A percentile compares a stretch with the other conserved stretches of the same genome.
Conservation (phyloP, 2,113 vertebrate genomes). For the Prietella phreatophila region DNA sequence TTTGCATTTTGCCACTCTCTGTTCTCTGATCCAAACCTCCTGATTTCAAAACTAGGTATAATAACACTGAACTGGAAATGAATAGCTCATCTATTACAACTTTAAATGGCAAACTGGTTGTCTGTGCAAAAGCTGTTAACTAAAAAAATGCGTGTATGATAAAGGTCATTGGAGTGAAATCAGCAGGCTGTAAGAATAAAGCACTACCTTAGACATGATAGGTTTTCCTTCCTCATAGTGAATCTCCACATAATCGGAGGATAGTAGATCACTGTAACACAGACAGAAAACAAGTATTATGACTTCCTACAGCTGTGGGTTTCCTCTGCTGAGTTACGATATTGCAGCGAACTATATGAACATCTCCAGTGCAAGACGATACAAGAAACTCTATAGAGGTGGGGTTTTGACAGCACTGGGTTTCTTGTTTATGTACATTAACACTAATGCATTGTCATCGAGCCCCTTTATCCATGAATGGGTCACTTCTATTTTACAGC, state of each 20-base stretch:
- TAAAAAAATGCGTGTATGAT: background rate
- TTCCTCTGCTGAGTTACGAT: slow-evolving; percentile 44
- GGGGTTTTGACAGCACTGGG: background rate
- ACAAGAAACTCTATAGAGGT: background rate
- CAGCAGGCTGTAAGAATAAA: background rate
- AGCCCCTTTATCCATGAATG: background rate
- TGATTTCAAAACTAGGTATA: background rate
- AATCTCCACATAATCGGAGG: slow-evolving; percentile 95
- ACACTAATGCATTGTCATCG: background rate
- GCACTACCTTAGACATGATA: slow-evolving; percentile 86
- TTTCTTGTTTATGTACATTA: background rate
- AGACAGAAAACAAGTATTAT: slow-evolving; percentile 52
- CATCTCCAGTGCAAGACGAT: background rate
- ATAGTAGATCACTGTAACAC: slow-evolving; percentile 84
- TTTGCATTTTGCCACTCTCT: background rate
- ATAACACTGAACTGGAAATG: background rate
- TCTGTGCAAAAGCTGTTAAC: too few relatives aligned
- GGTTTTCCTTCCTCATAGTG: slow-evolving; percentile 87
- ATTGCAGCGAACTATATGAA: background rate
- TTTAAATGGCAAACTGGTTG: background rate
- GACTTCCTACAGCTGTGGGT: slow-evolving; percentile 15
- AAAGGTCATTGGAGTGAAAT: background rate
- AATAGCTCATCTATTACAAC: background rate
- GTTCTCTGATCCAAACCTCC: background rate
- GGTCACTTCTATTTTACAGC: background rate